These are phyloP conservation scores for Antitype chi DNA, from an alignment of 2,888 invertebrate genomes.

Conservation along the genomic window DNA sequence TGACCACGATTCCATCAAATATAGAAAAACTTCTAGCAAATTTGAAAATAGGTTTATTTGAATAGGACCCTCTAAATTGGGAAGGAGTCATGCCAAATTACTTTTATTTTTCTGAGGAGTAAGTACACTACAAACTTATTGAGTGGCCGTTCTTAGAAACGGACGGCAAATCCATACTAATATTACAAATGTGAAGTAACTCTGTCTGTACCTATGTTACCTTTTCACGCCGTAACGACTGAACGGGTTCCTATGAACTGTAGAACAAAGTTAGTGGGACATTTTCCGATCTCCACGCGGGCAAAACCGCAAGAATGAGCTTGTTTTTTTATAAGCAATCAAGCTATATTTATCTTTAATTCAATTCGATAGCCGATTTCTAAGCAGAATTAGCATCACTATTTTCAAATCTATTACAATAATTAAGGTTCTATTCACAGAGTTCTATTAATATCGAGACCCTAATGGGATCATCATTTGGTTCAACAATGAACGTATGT, in stretches of 20 bases:
- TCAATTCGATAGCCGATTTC: not conserved
- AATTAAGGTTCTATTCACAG: not conserved
- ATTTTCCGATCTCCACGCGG: not conserved
- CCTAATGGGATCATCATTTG: conserved; percentile 15
- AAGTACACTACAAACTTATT: not conserved
- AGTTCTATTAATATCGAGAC: conserved; percentile 15
- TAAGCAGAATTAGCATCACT: not conserved
- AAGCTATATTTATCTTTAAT: not conserved
- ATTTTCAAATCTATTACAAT: conserved; percentile 1
- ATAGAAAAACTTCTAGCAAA: not conserved
- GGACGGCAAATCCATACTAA: not conserved
- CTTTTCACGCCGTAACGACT: not conserved
- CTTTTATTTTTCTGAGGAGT: conserved; percentile 22
- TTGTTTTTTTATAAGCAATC: not conserved
- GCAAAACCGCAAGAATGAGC: no score
- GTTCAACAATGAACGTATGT: conserved; percentile 17
- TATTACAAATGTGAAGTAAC: not conserved
- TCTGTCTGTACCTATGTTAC: not conserved
- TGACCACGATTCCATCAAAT: not conserved
- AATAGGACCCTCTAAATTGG: conserved; percentile 1
- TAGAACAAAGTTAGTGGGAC: not conserved
- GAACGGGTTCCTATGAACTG: not conserved
- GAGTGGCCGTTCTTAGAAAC: conserved; percentile 4
- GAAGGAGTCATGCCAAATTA: not conserved
- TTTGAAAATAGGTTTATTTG: conserved; percentile 19